These are phyloP conservation scores for Brachyrhaphis roseni DNA, from an alignment of 2,797 vertebrate genomes.

Conservation along the genomic window DNA sequence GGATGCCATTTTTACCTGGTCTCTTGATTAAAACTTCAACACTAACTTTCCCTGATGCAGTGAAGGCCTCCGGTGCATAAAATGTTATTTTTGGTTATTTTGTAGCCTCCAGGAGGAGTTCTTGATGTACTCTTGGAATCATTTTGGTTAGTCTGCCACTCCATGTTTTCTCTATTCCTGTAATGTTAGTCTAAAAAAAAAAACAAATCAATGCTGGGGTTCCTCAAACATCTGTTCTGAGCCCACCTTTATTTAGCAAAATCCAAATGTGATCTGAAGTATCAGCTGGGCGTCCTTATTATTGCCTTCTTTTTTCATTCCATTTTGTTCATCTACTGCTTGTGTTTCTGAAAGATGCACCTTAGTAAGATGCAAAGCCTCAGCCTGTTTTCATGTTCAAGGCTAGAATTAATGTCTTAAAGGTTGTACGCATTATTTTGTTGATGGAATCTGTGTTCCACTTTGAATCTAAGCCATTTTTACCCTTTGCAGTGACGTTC, in stretches of 20 bases:
- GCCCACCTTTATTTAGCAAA: neutral
- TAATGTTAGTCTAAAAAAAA: neutral
- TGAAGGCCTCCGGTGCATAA: neutral
- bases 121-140: neutral
- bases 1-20: neutral
- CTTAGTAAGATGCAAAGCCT: neutral
- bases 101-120: neutral
- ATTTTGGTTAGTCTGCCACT: neutral
- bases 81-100: neutral
- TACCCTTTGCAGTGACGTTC: neutral
- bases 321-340: neutral
- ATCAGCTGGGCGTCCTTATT: neutral
- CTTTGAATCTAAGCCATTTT: neutral
- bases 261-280: neutral
- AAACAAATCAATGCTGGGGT: neutral
- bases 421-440: neutral
- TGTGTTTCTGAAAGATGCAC: neutral
- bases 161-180: neutral
- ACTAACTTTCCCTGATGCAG: neutral
- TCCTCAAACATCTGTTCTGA: neutral
- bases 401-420: neutral
- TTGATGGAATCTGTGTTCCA: neutral
- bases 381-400: neutral
- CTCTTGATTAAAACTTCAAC: neutral
- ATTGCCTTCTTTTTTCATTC: neutral